phyloP scores from a whole-genome alignment of 2,113 vertebrate genomes.

The Corythaeola cristata region DNA sequence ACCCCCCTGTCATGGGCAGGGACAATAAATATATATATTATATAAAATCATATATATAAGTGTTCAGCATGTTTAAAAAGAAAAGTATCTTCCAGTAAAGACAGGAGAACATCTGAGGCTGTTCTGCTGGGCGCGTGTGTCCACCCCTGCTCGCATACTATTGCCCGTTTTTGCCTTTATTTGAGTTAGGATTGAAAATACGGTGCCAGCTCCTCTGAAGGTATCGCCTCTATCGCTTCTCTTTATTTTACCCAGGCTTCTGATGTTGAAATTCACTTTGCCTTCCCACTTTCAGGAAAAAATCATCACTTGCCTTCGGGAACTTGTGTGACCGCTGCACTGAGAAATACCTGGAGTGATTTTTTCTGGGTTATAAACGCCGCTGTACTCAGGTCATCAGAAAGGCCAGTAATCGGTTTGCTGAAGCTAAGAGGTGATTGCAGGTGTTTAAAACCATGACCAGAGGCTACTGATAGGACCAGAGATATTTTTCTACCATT shows the following conservation, averaged over 20 bases:
- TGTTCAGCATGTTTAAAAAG: neutral
- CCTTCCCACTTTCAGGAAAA: neutral
- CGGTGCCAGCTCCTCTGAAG: neutral
- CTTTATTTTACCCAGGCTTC: neutral
- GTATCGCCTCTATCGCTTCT: rapidly evolving
- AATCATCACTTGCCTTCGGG: no score
- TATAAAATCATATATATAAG: no score
- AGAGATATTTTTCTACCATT: neutral
- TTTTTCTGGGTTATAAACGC: neutral
- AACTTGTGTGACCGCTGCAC: neutral
- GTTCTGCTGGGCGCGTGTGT: rapidly evolving
- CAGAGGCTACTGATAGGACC: neutral
- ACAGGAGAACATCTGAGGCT: no score
- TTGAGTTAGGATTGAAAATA: neutral
- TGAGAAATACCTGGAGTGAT: neutral
- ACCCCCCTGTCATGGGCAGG: no score
- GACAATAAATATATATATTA: no score
- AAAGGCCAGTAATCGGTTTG: neutral
- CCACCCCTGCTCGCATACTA: rapidly evolving
- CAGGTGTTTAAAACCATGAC: neutral
- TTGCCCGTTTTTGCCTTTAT: neutral
- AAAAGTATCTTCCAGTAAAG: neutral
- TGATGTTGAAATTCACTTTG: neutral
- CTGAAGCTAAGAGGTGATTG: neutral
- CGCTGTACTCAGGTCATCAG: neutral